Conservation (phyloP, 2,113 vertebrate genomes). For the Pelobates fuscus region DNA sequence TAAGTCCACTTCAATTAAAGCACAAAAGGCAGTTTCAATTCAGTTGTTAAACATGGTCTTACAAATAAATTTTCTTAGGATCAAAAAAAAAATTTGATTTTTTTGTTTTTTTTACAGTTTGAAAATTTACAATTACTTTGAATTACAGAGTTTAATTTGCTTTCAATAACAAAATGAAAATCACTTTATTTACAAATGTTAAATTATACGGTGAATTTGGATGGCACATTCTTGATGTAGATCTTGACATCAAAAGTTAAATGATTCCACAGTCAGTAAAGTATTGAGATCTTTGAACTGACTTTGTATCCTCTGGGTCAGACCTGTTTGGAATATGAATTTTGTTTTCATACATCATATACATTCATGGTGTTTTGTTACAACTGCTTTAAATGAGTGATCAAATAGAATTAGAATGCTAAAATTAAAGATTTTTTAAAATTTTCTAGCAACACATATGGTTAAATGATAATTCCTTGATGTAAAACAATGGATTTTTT, state of each 20-base stretch:
- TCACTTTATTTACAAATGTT: constrained; percentile 42
- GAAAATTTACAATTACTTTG: constrained; percentile 4
- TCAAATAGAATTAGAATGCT: constrained; percentile 70
- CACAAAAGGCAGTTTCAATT: constrained; percentile 2
- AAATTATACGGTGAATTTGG: constrained; percentile 42
- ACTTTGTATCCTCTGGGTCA: constrained; percentile 45
- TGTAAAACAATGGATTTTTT: no score
- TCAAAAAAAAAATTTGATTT: no score
- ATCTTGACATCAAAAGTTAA: constrained; percentile 29
- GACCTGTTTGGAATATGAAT: constrained; percentile 48
- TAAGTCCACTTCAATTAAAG: constrained; percentile 17
- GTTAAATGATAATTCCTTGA: no score
- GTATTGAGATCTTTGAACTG: constrained; percentile 42
- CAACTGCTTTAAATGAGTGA: constrained; percentile 86
- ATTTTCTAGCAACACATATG: no score
- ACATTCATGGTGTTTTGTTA: constrained; percentile 18
- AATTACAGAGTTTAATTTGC: constrained; percentile 5
- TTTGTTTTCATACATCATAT: constrained; percentile 37
- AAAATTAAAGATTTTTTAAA: not conserved
- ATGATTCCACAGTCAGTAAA: constrained; percentile 42
- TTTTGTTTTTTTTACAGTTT: constrained; percentile 5
- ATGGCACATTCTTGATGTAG: constrained; percentile 43
- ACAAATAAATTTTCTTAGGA: no score
- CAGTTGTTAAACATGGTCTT: not conserved
- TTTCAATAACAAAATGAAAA: constrained; percentile 18